Evolutionary conservation across 2,113 vertebrate genomes (phyloP).

Genomic region (Crotophaga sulcirostris): DNA sequence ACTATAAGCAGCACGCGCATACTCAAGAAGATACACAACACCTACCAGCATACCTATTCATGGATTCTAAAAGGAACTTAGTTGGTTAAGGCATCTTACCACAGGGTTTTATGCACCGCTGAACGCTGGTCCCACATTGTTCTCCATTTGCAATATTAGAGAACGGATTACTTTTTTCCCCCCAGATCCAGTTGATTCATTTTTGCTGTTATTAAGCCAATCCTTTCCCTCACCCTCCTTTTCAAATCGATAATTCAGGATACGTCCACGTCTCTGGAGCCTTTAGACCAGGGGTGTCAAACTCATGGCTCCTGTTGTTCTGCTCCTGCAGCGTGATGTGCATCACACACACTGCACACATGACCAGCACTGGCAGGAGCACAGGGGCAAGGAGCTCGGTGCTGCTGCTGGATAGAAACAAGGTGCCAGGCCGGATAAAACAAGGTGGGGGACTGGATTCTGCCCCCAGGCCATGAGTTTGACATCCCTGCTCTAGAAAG

Average conservation of each 20-base stretch:
- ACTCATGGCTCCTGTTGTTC: too few relatives aligned
- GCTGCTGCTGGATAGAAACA: too few relatives aligned
- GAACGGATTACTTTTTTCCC: accelerated
- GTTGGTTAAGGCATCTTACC: neutral
- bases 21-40: neutral
- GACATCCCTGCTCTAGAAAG: neutral
- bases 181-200: neutral
- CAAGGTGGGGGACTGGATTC: too few relatives aligned
- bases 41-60: neutral
- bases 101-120: neutral
- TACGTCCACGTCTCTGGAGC: neutral
- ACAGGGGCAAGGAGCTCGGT: too few relatives aligned
- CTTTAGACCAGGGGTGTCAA: too few relatives aligned
- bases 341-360: too few relatives aligned
- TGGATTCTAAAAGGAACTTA: neutral
- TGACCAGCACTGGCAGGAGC: too few relatives aligned
- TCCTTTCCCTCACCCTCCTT: accelerated
- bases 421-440: too few relatives aligned
- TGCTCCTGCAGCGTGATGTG: too few relatives aligned
- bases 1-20: neutral
- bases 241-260: neutral
- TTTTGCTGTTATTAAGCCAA: neutral
- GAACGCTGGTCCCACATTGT: neutral
- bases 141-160: neutral
- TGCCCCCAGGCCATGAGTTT: too few relatives aligned